A percentile compares a stretch with the other conserved stretches of the same genome.
These are phyloP conservation scores for Octomys mimax DNA, from an alignment of 2,797 vertebrate genomes.

Conservation along the genomic window DNA sequence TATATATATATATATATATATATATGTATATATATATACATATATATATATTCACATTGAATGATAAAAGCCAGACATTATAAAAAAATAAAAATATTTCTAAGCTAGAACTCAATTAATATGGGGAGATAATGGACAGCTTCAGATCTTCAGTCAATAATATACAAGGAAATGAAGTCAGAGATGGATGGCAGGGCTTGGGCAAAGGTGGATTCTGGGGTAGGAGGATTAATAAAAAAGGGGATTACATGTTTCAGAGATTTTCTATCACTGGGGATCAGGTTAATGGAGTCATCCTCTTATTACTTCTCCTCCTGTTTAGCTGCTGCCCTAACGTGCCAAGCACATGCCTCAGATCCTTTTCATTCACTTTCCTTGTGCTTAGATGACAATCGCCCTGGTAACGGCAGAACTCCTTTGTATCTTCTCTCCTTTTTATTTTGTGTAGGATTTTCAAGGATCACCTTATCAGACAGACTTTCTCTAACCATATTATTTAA, in stretches of 20 bases:
- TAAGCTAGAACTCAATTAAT: background rate
- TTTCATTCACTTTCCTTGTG: background rate
- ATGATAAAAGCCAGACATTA: background rate
- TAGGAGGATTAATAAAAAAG: background rate
- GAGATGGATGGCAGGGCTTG: background rate
- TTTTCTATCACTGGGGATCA: background rate
- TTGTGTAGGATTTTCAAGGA: background rate
- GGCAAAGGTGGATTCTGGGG: background rate
- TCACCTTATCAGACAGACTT: background rate
- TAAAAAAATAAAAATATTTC: background rate
- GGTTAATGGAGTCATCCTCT: slow-evolving; percentile 22
- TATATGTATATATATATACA: background rate
- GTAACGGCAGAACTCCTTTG: background rate
- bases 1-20: too few species aligned
- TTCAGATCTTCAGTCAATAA: background rate
- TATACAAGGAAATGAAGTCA: background rate
- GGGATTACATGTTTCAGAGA: background rate
- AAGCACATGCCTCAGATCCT: background rate
- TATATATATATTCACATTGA: background rate
- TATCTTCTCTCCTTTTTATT: background rate
- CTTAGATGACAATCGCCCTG: background rate
- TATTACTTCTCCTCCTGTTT: slow-evolving; percentile 27
- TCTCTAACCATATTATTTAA: slow-evolving; percentile 23
- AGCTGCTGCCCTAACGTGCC: background rate
- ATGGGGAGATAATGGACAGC: background rate